Base-by-base conservation (phyloP, 2,113 vertebrate genomes). In the Burhinus bistriatus region DNA sequence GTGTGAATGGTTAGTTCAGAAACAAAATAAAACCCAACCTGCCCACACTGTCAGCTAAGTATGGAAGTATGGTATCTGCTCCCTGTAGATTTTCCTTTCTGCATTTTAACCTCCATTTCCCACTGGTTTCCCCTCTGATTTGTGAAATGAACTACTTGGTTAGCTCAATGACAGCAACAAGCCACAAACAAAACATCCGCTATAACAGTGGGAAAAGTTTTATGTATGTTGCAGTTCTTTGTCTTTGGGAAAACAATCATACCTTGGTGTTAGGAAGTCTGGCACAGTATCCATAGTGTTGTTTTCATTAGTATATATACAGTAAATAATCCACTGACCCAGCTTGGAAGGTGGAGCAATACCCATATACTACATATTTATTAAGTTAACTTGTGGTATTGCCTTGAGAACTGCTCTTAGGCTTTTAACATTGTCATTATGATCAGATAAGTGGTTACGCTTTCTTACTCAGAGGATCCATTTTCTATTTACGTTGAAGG, bases 121-220 rank as follows among this genome's bases (percentile, higher is more conserved):
- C 19, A 80, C 90, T 4, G 1, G 5, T 93, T 97, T 95, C 70
- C 69, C 27, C 78, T 72, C 25, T 88, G 68, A 42, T 68, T 90
- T 93, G 69, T 66, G 83, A 90, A 89, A 93, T 81, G 1, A 75
- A 32, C 66, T 96, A 78, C 38, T 83, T 58, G 21, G 36, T 92
- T 61, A 95, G 88, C 65, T 84, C 61, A 94, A 68, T 65, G 22
- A 94, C 70, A 92, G n/a, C 66, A 92, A 77, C 9, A 71, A 77
- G 11, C 44, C 83, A 91, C 62, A 59, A 96, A 97, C 7, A 69
- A 69, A 91, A 62, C 14, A 70, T 75, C 22, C 34, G 25, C 52
- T 95, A n/a, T 72, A 65, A 76, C 81, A 96, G 64, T 45, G 34
- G 55, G 92, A 95, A 96, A 93, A 90, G 34, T 29, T 90, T 83